Evolutionary conservation across 1,140 invertebrate genomes (phyloP).

Genomic region (Homalodisca vitripennis): DNA sequence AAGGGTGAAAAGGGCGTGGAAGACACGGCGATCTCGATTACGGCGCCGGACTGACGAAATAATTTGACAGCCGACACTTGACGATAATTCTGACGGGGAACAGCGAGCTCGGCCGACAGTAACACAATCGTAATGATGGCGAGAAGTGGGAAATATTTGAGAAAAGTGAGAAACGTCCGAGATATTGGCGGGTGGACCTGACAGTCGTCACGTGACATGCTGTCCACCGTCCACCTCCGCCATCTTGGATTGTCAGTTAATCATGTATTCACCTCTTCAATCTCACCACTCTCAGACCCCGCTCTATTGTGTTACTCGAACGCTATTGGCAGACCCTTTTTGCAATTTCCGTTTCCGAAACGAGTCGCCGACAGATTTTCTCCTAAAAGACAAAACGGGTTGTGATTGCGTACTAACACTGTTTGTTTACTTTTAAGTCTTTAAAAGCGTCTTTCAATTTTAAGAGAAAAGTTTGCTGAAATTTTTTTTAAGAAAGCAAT

Average conservation of each 20-base stretch:
- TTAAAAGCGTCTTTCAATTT: too few relatives aligned
- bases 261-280: constrained; percentile 25
- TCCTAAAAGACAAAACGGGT: too few relatives aligned
- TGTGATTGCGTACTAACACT: too few relatives aligned
- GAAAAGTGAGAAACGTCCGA: constrained; percentile 18
- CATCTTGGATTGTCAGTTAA: constrained; percentile 26
- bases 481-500: too few relatives aligned
- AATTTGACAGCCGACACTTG: constrained; percentile 14
- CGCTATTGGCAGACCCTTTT: not conserved
- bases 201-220: not conserved
- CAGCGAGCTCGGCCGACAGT: not conserved
- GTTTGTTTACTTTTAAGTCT: too few relatives aligned
- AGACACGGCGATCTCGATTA: not conserved
- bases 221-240: not conserved
- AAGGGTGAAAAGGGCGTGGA: not conserved
- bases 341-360: too few relatives aligned
- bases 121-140: constrained; percentile 22
- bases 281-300: not conserved
- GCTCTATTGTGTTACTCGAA: too few relatives aligned
- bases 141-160: constrained; percentile 24
- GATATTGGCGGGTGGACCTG: constrained; percentile 20
- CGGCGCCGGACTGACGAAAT: constrained; percentile 6
- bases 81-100: not conserved
- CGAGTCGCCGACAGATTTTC: too few relatives aligned
- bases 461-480: too few relatives aligned